A percentile compares a stretch with the other conserved stretches of the same genome.
Conservation (phyloP, 2,113 vertebrate species). For the Stictonetta naevosa region DNA sequence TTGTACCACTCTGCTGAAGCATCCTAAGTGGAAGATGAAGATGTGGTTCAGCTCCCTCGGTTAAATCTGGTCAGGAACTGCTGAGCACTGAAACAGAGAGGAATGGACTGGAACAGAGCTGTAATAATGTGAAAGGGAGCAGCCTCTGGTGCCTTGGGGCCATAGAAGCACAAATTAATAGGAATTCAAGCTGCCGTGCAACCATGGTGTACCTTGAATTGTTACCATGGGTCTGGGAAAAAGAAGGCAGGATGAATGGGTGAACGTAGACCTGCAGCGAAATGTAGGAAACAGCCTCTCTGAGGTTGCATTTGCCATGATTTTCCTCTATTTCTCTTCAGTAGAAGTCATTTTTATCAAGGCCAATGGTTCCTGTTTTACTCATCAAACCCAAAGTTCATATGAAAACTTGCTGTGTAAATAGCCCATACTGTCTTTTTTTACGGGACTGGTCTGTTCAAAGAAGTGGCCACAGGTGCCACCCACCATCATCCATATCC, state of each 20-base stretch:
- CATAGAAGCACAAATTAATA: background rate
- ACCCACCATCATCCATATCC: background rate
- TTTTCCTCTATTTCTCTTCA: background rate
- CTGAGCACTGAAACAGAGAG: rapidly evolving
- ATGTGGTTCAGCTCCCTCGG: background rate
- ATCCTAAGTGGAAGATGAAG: background rate
- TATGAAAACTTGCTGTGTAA: background rate
- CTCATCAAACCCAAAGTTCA: rapidly evolving
- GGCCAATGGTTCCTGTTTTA: background rate
- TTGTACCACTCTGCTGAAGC: background rate
- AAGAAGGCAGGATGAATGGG: background rate
- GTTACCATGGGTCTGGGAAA: background rate
- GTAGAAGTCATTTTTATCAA: background rate
- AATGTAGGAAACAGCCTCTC: background rate
- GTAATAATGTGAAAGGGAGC: background rate
- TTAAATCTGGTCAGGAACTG: background rate
- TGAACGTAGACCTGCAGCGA: background rate
- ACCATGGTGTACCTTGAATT: background rate
- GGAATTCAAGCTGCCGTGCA: background rate
- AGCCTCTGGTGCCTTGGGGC: background rate
- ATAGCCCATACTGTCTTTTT: background rate
- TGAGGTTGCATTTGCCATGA: background rate
- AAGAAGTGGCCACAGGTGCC: background rate
- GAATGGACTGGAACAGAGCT: background rate
- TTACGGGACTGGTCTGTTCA: background rate